A percentile compares a stretch with the other conserved stretches of the same genome.
phyloP scores from a whole-genome alignment of 2,888 invertebrate genomes.

The Mythimna ferrago region DNA sequence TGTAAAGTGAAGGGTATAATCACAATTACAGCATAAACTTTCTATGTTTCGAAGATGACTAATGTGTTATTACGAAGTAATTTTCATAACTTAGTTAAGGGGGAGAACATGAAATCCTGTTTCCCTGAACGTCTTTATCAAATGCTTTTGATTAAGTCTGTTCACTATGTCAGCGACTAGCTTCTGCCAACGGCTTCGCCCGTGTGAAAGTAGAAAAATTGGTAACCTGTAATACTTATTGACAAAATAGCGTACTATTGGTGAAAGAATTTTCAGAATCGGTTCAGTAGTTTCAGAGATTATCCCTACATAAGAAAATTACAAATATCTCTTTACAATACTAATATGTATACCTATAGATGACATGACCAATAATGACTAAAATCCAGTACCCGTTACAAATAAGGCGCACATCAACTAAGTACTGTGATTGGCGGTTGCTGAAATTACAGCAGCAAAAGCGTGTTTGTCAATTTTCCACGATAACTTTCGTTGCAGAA shows the following conservation, averaged over 20 bases:
- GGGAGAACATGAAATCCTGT: background rate
- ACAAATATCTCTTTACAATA: too few species aligned
- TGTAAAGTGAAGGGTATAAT: conserved; percentile 66
- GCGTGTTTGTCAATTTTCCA: background rate
- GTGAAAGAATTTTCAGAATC: too few species aligned
- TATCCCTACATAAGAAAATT: too few species aligned
- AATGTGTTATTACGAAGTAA: conserved; percentile 41
- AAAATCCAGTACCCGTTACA: background rate
- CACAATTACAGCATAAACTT: conserved; percentile 62
- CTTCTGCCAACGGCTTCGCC: too few species aligned
- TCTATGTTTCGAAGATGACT: conserved; percentile 57
- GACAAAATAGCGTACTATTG: too few species aligned
- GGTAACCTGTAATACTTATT: too few species aligned
- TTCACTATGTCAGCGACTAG: background rate
- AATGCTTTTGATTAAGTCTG: conserved; percentile 7
- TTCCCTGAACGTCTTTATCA: conserved; percentile 16
- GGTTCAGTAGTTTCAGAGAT: too few species aligned
- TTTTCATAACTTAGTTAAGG: conserved; percentile 39
- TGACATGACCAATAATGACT: background rate
- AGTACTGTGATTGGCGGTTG: background rate
- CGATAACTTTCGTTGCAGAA: background rate
- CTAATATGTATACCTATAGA: background rate
- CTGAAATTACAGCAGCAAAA: background rate
- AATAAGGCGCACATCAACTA: background rate
- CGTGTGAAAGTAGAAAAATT: too few species aligned